Evolutionary conservation across 2,113 vertebrate genomes (phyloP).

Genomic region (Gallinago jamesoni): DNA sequence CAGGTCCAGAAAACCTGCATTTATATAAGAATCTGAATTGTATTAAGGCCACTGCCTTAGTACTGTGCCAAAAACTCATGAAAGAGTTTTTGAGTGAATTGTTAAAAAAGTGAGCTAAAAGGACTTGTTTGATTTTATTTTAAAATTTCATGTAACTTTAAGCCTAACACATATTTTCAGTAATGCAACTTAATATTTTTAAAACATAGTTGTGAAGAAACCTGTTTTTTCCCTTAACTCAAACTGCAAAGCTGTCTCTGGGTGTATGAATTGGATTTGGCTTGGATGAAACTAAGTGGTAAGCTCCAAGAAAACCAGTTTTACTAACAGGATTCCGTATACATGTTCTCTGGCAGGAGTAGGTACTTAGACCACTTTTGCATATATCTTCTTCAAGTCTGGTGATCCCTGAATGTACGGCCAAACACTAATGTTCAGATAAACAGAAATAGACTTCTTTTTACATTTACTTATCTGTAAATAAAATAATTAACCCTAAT

Average conservation of each 20-base stretch:
- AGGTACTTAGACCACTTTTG: not conserved
- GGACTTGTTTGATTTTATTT: not conserved
- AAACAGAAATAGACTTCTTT: not conserved
- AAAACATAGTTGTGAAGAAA: not conserved
- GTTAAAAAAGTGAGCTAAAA: not conserved
- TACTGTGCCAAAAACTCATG: not conserved
- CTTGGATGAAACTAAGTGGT: not conserved
- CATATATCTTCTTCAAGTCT: not conserved
- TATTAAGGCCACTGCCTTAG: not conserved
- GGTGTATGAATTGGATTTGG: not conserved
- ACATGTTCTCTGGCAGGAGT: rapidly evolving
- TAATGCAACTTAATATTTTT: not conserved
- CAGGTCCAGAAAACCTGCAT: not conserved
- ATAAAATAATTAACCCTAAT: not conserved
- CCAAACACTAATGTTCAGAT: not conserved
- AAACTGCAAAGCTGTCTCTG: not conserved
- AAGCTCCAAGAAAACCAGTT: not conserved
- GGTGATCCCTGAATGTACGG: not conserved
- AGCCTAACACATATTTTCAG: not conserved
- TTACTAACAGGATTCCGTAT: not conserved
- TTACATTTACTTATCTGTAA: not conserved
- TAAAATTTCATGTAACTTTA: not conserved
- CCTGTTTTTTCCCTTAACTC: not conserved
- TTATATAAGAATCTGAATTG: not conserved
- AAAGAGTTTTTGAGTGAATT: not conserved